Percentiles rank a stretch among this genome's conserved stretches.
Evolutionary conservation across 2,888 invertebrate species (phyloP).

Genomic region (Baccha elongata): DNA sequence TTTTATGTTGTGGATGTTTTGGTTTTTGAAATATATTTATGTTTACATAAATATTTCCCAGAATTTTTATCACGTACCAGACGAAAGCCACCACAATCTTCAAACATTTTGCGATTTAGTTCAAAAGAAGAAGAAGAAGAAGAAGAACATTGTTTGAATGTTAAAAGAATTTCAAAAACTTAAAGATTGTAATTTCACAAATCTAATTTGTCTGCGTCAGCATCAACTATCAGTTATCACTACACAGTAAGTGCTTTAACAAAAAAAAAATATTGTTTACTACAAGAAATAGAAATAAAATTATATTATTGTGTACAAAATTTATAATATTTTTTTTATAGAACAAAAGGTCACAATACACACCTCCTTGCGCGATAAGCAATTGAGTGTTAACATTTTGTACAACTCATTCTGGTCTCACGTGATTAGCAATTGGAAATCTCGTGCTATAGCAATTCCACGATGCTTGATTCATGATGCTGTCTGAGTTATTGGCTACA

Average conservation of each 20-base stretch:
- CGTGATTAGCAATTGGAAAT: constrained; percentile 61
- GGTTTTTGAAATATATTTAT: no score
- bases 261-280: neutral
- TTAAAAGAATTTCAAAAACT: neutral
- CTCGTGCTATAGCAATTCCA: constrained; percentile 58
- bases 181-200: constrained; percentile 13
- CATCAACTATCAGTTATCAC: constrained; percentile 13
- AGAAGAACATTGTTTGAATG: constrained; percentile 7
- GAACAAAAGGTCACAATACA: constrained; percentile 52
- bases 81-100: neutral
- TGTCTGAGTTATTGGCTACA: constrained; percentile 33
- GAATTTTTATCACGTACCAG: no score
- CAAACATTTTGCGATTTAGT: neutral
- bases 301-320: neutral
- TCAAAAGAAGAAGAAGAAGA: neutral
- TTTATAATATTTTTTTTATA: constrained; percentile 5
- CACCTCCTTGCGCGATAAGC: constrained; percentile 61
- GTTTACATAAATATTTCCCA: no score
- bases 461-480: neutral
- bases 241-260: constrained; percentile 11
- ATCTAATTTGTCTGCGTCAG: constrained; percentile 12
- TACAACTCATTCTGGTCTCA: constrained; percentile 52
- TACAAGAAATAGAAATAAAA: neutral
- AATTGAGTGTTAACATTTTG: neutral
- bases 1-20: no score